Evolutionary conservation across 2,888 invertebrate species (phyloP).

Genomic region (Macrostomum cliftonense): DNA sequence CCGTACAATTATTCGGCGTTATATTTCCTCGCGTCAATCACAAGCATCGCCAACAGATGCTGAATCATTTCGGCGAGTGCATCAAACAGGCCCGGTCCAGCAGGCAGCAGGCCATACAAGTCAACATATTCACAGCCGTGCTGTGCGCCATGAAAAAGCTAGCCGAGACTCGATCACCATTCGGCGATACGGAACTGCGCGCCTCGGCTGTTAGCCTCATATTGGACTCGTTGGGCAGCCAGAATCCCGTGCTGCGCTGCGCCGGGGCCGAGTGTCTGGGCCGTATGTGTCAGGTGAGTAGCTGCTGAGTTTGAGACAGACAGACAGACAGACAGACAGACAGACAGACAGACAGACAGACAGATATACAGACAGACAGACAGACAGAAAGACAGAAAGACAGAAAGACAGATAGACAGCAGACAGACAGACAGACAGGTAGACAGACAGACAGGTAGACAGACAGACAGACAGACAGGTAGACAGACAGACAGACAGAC

Average conservation of each 20-base stretch:
- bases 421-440: too few species aligned
- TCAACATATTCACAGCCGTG: conserved; percentile 84
- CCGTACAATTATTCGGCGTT: conserved; percentile 72
- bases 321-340: too few species aligned
- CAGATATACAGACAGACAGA: too few species aligned
- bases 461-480: too few species aligned
- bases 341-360: too few species aligned
- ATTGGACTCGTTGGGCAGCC: conserved; percentile 43
- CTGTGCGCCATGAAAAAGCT: conserved; percentile 61
- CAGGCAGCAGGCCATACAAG: conserved; percentile 75
- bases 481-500: too few species aligned
- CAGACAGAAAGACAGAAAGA: too few species aligned
- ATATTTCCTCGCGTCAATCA: conserved; percentile 74
- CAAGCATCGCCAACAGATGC: conserved; percentile 87
- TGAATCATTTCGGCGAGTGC: conserved; percentile 86
- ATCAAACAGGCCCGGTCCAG: conserved; percentile 70
- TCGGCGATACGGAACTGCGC: conserved; percentile 73
- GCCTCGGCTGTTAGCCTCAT: conserved; percentile 55
- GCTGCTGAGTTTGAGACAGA: too few species aligned
- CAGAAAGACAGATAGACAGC: too few species aligned
- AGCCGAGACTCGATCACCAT: conserved; percentile 59
- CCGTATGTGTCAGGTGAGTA: conserved; percentile 54
- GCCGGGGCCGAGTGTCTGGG: conserved; percentile 87
- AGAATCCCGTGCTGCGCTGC: conserved; percentile 54
- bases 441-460: too few species aligned